These are phyloP conservation scores for Apotomis capreana DNA, from an alignment of 2,888 invertebrate species.

Conservation along the genomic window DNA sequence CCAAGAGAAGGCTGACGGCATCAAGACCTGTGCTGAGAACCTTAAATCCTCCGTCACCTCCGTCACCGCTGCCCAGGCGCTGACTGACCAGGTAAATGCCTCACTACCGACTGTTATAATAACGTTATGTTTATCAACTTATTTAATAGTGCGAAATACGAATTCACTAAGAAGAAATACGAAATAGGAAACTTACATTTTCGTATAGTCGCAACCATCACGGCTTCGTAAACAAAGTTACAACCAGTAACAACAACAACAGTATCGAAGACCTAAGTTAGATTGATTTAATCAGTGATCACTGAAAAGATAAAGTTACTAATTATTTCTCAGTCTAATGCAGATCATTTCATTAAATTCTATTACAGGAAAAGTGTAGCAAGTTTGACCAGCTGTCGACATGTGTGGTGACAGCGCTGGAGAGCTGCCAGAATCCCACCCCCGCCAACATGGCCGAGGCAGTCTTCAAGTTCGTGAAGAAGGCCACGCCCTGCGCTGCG, in stretches of 20 bases:
- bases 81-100: background rate
- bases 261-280: too few relatives aligned
- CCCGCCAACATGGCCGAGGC: conserved; percentile 91
- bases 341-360: conserved; percentile 3
- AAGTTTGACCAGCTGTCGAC: conserved; percentile 81
- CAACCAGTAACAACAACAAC: too few relatives aligned
- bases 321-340: background rate
- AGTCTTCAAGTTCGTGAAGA: conserved; percentile 87
- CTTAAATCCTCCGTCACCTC: conserved; percentile 47
- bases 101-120: background rate
- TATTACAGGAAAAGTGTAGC: conserved; percentile 70
- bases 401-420: conserved; percentile 85
- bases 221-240: too few relatives aligned
- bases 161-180: too few relatives aligned
- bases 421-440: conserved; percentile 88
- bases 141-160: too few relatives aligned
- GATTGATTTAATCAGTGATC: too few relatives aligned
- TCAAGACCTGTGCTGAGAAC: conserved; percentile 84
- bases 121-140: too few relatives aligned
- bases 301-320: too few relatives aligned
- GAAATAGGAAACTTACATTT: too few relatives aligned
- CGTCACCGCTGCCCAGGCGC: conserved; percentile 54
- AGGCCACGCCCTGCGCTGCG: conserved; percentile 84
- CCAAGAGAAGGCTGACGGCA: conserved; percentile 77
- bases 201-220: too few relatives aligned